Conservation (phyloP, 2,113 vertebrate genomes). For the Scomber scombrus region DNA sequence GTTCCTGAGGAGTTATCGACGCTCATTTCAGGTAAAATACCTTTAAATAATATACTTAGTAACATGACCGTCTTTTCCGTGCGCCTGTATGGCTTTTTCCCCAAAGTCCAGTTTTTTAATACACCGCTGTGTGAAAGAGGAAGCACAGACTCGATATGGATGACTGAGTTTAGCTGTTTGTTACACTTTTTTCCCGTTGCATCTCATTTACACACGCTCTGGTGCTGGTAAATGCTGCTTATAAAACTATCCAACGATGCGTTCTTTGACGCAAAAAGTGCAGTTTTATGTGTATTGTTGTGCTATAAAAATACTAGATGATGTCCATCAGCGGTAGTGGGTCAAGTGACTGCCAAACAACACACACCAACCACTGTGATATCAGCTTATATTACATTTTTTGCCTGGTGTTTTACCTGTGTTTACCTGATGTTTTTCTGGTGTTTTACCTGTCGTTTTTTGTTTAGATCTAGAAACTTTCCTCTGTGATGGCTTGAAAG, state of each 20-base stretch:
- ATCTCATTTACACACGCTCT: background rate
- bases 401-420: background rate
- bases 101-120: background rate
- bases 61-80: background rate
- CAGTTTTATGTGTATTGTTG: background rate
- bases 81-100: background rate
- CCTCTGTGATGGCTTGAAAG: conserved; percentile 89
- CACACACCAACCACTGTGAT: background rate
- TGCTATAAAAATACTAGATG: background rate
- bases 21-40: conserved; percentile 82
- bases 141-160: conserved; percentile 32
- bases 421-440: background rate
- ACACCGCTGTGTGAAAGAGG: conserved; percentile 55
- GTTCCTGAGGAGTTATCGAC: conserved; percentile 81
- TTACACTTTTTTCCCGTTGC: background rate
- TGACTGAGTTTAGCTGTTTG: background rate
- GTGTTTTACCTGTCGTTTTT: background rate
- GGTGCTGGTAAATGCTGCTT: background rate
- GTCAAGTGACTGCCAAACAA: background rate
- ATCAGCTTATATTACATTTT: background rate
- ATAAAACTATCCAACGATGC: background rate
- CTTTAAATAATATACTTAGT: background rate
- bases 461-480: conserved; percentile 90
- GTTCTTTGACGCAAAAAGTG: background rate
- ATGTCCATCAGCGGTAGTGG: background rate